These are phyloP conservation scores for Sminthopsis crassicaudata DNA, from an alignment of 2,113 vertebrate genomes.

Conservation along the genomic window DNA sequence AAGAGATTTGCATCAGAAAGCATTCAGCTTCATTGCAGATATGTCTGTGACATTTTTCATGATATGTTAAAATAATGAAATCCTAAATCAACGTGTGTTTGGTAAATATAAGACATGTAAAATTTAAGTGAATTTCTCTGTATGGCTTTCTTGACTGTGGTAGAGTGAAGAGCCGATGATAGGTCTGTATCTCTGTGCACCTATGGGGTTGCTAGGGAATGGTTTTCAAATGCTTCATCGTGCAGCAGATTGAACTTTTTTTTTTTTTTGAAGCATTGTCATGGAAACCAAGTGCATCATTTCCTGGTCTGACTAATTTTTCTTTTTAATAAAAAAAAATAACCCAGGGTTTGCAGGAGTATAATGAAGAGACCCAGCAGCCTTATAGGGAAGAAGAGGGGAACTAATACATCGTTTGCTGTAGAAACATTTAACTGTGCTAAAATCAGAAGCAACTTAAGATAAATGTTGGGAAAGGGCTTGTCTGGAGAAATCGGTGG, in stretches of 20 bases:
- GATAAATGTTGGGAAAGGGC: neutral
- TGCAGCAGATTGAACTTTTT: slow-evolving; percentile 72
- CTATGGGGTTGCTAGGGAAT: slow-evolving; percentile 81
- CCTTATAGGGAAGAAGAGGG: slow-evolving; percentile 11
- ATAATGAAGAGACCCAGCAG: slow-evolving; percentile 22
- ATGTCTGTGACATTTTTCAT: neutral
- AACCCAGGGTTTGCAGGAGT: slow-evolving; percentile 53
- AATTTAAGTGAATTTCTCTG: slow-evolving; percentile 34
- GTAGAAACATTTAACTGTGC: neutral
- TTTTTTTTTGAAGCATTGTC: slow-evolving; percentile 67
- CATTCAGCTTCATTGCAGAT: neutral
- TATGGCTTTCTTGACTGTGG: slow-evolving; percentile 46
- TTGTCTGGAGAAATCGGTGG: neutral
- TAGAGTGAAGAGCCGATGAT: slow-evolving; percentile 29
- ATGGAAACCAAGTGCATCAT: slow-evolving; percentile 74
- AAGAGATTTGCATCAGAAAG: neutral
- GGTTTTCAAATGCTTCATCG: slow-evolving; percentile 63
- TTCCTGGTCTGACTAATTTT: slow-evolving; percentile 76
- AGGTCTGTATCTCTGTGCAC: slow-evolving; percentile 56
- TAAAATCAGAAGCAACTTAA: neutral
- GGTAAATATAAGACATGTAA: slow-evolving; percentile 5
- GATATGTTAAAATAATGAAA: neutral
- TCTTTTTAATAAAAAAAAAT: slow-evolving; percentile 72
- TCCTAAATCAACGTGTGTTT: slow-evolving; percentile 28
- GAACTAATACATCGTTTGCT: slow-evolving; percentile 31